Evolutionary conservation across 1,140 invertebrate species (phyloP), one percentile per base, ranked within the genome.

Genomic region (Holotrichia oblita): DNA sequence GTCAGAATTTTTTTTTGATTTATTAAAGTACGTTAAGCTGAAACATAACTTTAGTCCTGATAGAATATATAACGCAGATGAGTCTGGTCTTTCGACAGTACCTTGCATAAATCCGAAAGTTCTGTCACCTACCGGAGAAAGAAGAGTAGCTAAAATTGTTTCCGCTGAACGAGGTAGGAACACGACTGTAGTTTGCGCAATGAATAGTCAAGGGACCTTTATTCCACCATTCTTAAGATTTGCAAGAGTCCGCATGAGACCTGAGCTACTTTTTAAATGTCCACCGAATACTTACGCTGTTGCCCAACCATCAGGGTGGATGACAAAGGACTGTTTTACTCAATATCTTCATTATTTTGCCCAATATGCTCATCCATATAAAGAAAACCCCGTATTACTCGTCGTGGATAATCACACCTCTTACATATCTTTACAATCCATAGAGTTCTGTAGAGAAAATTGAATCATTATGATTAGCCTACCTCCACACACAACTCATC

Each of bases 131-230:
- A 44, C 17, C 14, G 14, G 74, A 14, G 40, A 42, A 48, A 76
- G 44, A 76, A 48, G 74, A 76, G 40, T 22, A 22, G 76, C 76
- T 12, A 77, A 40, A 77, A 27, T 27, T n/a, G 44, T 42, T 55
- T 22, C 20, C 55, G 9, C 24, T 2, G 34, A 77, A 27, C 76
- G 76, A 44, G 20, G 44, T 20, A 59, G 20, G 22, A 77, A 77
- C 22, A 20, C 17, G n/a, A 44, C 75, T n/a, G 44, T 76, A 12
- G 74, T 76, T 22, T 76, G 44, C n/a, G 44, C 44, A 48, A 48
- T 48, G 44, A 76, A 48, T 76, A 42, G 10, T 42, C 74, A 48
- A 55, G 22, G 74, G 17, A 34, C 40, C 17, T 76, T 20, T 44
- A 44, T 76, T 76, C 74, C 74, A 34, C 8, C 74, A 24, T 34